These are phyloP conservation scores for Telenomus remus DNA, from an alignment of 1,140 invertebrate species.

Conservation along the genomic window DNA sequence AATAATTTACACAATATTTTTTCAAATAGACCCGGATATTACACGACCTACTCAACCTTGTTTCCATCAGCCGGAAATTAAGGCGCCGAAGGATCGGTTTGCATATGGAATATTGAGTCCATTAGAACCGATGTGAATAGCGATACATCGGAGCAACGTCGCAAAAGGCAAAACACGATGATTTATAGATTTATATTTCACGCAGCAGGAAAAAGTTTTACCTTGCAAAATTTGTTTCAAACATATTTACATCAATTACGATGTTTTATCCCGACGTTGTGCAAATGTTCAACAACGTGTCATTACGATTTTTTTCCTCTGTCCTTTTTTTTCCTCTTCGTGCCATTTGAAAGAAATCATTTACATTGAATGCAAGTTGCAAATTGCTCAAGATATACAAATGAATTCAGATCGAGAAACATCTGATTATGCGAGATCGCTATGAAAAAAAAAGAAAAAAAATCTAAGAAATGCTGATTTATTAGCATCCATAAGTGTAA, in stretches of 20 bases:
- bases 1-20: neutral
- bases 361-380: too few relatives aligned
- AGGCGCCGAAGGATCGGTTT: conserved; percentile 17
- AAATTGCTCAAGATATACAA: too few relatives aligned
- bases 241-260: too few relatives aligned
- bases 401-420: too few relatives aligned
- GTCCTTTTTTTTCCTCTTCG: too few relatives aligned
- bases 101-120: conserved; percentile 29
- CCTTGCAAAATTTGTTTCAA: too few relatives aligned
- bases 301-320: too few relatives aligned
- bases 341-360: too few relatives aligned
- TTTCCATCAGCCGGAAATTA: conserved; percentile 51
- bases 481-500: neutral
- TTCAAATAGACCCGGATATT: conserved; percentile 31
- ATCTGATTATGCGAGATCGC: too few relatives aligned
- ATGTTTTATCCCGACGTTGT: neutral
- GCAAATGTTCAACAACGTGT: too few relatives aligned
- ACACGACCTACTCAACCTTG: conserved; percentile 41
- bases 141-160: conserved; percentile 7
- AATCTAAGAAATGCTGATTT: neutral
- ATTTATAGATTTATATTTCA: conserved; percentile 27
- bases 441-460: neutral
- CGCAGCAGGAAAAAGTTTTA: neutral
- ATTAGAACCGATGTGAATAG: conserved; percentile 47
- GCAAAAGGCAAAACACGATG: conserved; percentile 15